phyloP scores from a whole-genome alignment of 1,140 invertebrate species.

The Triops cancriformis region DNA sequence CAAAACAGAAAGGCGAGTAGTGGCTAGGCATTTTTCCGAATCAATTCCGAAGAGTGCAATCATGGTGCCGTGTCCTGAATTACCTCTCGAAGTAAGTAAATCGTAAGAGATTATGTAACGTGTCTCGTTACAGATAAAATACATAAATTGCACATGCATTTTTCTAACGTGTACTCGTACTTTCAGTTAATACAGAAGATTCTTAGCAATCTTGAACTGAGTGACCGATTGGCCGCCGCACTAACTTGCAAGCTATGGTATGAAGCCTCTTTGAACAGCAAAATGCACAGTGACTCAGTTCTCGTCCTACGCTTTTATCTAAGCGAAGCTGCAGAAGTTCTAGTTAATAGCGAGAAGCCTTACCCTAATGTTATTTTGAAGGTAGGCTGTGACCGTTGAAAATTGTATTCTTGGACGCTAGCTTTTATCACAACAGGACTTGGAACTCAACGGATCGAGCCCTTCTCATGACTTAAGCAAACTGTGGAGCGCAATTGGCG shows the following conservation, averaged over 20 bases:
- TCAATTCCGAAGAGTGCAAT: neutral
- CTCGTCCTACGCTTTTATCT: slow-evolving; percentile 47
- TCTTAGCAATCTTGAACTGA: neutral
- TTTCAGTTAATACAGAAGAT: neutral
- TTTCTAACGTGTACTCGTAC: neutral
- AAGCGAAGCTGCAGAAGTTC: slow-evolving; percentile 42
- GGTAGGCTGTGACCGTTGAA: neutral
- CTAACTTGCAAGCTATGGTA: slow-evolving; percentile 51
- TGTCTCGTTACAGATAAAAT: neutral
- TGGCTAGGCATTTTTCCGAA: neutral
- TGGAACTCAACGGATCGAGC: slow-evolving; percentile 47
- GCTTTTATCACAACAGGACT: slow-evolving; percentile 36
- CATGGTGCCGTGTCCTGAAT: neutral
- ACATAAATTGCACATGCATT: neutral
- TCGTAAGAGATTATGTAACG: neutral
- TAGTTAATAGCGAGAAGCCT: slow-evolving; percentile 40
- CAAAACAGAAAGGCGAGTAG: neutral
- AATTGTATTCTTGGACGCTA: neutral
- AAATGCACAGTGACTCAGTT: slow-evolving; percentile 47
- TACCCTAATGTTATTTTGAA: neutral
- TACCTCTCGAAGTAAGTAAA: neutral
- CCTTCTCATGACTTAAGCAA: slow-evolving; percentile 37
- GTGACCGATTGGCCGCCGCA: slow-evolving; percentile 41
- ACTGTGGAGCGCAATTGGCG: slow-evolving; percentile 23
- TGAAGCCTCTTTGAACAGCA: slow-evolving; percentile 46